A percentile compares a stretch with the other conserved stretches of the same genome.
Evolutionary conservation across 2,888 invertebrate species (phyloP).

Genomic region (Nymphalis polychloros): DNA sequence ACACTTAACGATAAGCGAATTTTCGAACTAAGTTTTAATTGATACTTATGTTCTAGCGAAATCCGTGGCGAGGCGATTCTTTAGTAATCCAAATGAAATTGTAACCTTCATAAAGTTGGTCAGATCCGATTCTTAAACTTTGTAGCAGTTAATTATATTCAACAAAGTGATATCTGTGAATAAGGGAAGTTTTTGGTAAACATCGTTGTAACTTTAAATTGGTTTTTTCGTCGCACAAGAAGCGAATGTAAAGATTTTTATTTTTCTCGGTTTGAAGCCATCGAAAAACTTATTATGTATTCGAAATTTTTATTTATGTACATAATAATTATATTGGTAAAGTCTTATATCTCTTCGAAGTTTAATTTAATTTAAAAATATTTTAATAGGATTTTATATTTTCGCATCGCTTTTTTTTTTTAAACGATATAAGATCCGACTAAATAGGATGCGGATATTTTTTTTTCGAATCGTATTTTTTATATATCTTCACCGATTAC

Average conservation of each 20-base stretch:
- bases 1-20: not conserved
- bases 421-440: too few relatives aligned
- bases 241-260: conserved; percentile 51
- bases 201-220: conserved; percentile 63
- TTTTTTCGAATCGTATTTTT: too few relatives aligned
- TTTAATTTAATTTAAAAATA: too few relatives aligned
- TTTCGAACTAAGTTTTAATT: conserved; percentile 17
- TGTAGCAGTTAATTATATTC: conserved; percentile 58
- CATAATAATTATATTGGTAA: not conserved
- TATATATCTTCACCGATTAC: too few relatives aligned
- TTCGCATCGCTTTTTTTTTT: too few relatives aligned
- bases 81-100: conserved; percentile 41
- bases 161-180: conserved; percentile 56
- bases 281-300: conserved; percentile 40
- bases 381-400: too few relatives aligned
- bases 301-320: conserved; percentile 14
- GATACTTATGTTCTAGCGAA: conserved; percentile 18
- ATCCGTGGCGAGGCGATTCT: conserved; percentile 19
- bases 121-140: conserved; percentile 46
- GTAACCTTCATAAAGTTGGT: conserved; percentile 40
- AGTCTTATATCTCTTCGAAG: too few relatives aligned
- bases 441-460: too few relatives aligned
- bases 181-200: conserved; percentile 59
- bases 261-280: conserved; percentile 48
- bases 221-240: conserved; percentile 53